These are phyloP conservation scores for Lomographa bimaculata DNA, from an alignment of 2,888 invertebrate genomes.

Conservation along the genomic window DNA sequence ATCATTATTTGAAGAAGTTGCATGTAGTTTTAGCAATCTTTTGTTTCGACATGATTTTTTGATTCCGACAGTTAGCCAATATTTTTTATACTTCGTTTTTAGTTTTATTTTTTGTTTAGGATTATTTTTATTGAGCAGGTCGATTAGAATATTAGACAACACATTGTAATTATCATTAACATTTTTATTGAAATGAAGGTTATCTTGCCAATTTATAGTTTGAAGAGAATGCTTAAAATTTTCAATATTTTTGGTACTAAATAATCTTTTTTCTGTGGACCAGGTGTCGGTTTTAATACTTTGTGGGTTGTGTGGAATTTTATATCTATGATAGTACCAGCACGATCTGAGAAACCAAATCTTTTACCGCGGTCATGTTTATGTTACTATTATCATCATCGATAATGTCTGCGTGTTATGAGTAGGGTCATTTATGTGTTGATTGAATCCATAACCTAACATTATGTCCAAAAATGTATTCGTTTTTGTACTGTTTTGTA, in stretches of 20 bases:
- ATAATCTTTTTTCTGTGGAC: constrained; percentile 1
- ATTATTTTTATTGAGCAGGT: too few relatives aligned
- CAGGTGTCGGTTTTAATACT: background rate
- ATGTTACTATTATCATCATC: background rate
- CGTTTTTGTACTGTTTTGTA: background rate
- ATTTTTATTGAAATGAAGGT: background rate
- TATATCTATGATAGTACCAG: background rate
- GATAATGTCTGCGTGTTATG: background rate
- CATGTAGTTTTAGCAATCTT: constrained; percentile 1
- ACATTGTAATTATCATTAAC: background rate
- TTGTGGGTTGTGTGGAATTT: background rate
- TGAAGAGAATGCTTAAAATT: background rate
- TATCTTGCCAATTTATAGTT: background rate
- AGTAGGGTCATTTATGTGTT: background rate
- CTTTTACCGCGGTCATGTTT: background rate
- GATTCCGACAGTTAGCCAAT: background rate
- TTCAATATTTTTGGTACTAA: background rate
- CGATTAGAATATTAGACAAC: too few relatives aligned
- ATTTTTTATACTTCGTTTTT: background rate
- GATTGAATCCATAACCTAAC: background rate
- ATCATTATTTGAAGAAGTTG: background rate
- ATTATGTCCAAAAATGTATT: background rate
- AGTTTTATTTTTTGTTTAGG: too few relatives aligned
- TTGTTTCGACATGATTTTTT: constrained; percentile 1
- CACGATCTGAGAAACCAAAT: constrained; percentile 2